Conservation (phyloP, 35 echinoderm and acorn worm species). For the Diadema setosum region DNA sequence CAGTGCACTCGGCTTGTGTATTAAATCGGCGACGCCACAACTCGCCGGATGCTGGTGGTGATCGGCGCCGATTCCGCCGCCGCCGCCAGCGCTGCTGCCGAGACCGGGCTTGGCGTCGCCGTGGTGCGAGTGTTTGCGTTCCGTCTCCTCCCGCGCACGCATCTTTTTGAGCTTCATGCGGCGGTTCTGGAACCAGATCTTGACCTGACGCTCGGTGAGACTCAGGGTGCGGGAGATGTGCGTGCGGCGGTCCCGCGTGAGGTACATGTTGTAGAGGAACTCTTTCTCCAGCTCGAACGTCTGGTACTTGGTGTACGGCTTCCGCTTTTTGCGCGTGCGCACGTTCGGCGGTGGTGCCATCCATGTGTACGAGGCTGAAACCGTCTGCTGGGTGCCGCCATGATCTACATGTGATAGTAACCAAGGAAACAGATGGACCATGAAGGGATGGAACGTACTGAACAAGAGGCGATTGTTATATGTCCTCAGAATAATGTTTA, state of each 20-base stretch:
- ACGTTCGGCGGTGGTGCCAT: not conserved
- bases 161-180: slow-evolving; percentile 99
- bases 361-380: not conserved
- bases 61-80: not conserved
- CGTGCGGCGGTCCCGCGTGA: slow-evolving; percentile 76
- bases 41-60: not conserved
- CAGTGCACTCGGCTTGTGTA: not conserved
- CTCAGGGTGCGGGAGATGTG: slow-evolving; percentile 84
- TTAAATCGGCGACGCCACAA: not conserved
- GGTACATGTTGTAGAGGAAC: slow-evolving; percentile 99
- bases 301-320: slow-evolving; percentile 98
- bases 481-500: too few species aligned
- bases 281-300: slow-evolving; percentile 98
- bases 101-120: not conserved
- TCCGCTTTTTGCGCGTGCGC: slow-evolving; percentile 88
- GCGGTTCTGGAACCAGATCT: slow-evolving; percentile 99
- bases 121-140: slow-evolving; percentile 46
- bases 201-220: slow-evolving; percentile 92
- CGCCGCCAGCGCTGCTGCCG: not conserved
- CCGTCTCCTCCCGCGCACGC: slow-evolving; percentile 68
- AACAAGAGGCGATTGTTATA: too few species aligned
- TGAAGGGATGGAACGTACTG: too few species aligned
- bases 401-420: too few species aligned
- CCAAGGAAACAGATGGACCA: too few species aligned
- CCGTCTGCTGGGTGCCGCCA: not conserved